Evolutionary conservation across 1,140 invertebrate species (phyloP), one percentile per base, ranked within the genome.

Genomic region (Eriosoma lanigerum): DNA sequence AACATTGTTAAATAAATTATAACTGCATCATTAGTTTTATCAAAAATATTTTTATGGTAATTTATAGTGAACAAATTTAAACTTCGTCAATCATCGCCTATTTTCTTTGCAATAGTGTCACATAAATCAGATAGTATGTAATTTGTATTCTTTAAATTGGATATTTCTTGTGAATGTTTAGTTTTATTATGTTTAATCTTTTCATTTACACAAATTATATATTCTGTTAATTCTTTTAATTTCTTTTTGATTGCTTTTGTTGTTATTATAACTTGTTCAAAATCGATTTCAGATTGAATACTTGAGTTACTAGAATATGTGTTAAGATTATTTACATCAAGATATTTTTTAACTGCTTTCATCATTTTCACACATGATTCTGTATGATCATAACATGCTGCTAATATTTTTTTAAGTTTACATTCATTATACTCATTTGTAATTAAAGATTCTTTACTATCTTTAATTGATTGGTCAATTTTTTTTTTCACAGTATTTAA

Each of bases 251-350:
- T 66, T 44, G 38, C 64, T 5, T 46, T 13, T 24, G 44, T 19
- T n/a, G 21, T 66, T 6, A 66, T 66, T 13, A 21, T 44, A 44
- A 32, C 32, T 12, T 1, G 4, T 46, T 66, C 64, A 15, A 44
- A 66, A 4, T 66, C 64, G 44, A 21, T 46, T 66, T 66, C 64
- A 13, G 64, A 66, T 66, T 66, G 64, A 66, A 44, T 66, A 66
- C 64, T 66, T 66, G 64, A 66, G 21, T 44, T 24, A 44, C 64
- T 66, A 44, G 64, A 66, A 38, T 12, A 44, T 66, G 13, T 38
- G 1, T 21, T 15, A 13, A 17, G 4, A 1, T 24, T 44, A 21
- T 66, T 44, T 21, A 15, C 5, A 24, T 66, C 64, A 21, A 66
- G 13, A 44, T 66, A 32, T 66, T 44, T 66, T 44, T 66, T 66